Conservation (phyloP, 2,113 vertebrate species). For the Saguinus midas region DNA sequence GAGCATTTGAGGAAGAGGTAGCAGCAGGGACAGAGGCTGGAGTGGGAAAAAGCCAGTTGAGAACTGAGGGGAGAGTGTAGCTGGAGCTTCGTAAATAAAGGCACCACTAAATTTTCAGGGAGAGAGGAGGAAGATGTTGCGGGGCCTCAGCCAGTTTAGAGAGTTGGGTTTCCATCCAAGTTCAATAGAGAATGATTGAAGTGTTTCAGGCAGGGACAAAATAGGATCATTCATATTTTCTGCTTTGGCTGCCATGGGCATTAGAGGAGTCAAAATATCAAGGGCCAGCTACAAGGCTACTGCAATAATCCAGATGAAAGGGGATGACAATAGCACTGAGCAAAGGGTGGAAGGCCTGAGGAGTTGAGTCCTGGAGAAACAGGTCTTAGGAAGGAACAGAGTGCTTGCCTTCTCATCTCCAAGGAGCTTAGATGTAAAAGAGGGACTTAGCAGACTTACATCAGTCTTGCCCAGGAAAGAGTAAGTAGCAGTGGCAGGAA, state of each 20-base stretch:
- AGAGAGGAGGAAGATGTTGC: not conserved
- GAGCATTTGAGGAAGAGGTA: not conserved
- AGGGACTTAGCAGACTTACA: not conserved
- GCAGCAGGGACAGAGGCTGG: not conserved
- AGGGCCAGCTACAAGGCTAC: not conserved
- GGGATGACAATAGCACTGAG: no score
- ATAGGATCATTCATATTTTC: not conserved
- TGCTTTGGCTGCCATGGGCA: not conserved
- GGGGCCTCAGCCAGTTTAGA: not conserved
- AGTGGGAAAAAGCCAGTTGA: not conserved
- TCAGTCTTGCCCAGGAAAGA: not conserved
- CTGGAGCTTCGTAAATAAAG: not conserved
- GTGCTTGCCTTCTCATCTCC: not conserved
- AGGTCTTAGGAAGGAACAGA: not conserved
- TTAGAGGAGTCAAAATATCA: not conserved
- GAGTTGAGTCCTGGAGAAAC: not conserved
- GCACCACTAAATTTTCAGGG: not conserved
- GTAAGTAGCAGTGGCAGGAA: not conserved
- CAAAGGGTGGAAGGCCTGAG: not conserved
- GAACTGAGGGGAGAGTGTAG: not conserved
- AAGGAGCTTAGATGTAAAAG: not conserved
- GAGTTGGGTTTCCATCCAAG: not conserved
- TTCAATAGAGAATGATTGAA: not conserved
- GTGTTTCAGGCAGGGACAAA: not conserved
- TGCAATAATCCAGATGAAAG: not conserved